Percentiles rank a stretch among this genome's conserved stretches.
These are phyloP conservation scores for Plecotus auritus DNA, from an alignment of 2,113 vertebrate species.

Conservation along the genomic window DNA sequence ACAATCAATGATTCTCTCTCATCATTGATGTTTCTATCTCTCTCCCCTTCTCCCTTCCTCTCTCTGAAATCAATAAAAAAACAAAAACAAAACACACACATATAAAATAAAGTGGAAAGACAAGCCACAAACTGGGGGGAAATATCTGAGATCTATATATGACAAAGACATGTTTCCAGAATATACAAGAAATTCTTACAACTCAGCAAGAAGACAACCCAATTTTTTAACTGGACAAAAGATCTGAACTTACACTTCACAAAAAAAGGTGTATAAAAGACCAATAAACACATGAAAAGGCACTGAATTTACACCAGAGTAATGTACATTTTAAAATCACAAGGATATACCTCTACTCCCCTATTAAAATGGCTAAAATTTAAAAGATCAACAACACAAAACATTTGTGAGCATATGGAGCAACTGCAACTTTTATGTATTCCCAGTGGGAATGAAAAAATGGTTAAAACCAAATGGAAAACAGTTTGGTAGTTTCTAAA, in stretches of 20 bases:
- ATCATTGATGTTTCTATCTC: too few species aligned
- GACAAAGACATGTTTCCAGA: not conserved
- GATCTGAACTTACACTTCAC: not conserved
- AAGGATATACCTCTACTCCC: not conserved
- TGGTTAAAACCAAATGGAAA: accelerated
- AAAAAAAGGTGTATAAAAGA: not conserved
- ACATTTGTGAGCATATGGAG: accelerated
- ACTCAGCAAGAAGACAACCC: not conserved
- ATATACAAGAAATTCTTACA: not conserved
- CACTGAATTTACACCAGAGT: not conserved
- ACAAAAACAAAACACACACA: too few species aligned
- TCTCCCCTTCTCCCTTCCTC: too few species aligned
- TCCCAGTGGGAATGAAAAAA: too few species aligned
- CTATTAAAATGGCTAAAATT: not conserved
- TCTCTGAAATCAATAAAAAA: too few species aligned
- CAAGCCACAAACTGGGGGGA: not conserved
- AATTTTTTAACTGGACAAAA: not conserved
- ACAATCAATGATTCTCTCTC: too few species aligned
- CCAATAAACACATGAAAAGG: not conserved
- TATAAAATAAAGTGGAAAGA: not conserved
- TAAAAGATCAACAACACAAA: not conserved
- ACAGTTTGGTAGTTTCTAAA: not conserved
- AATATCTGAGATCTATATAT: not conserved
- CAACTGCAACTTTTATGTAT: accelerated
- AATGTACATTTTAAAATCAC: not conserved